Evolutionary conservation across 35 echinoderm and acorn worm genomes (phyloP), one percentile per base, ranked within the genome.

Genomic region (Apostichopus parvimensis): DNA sequence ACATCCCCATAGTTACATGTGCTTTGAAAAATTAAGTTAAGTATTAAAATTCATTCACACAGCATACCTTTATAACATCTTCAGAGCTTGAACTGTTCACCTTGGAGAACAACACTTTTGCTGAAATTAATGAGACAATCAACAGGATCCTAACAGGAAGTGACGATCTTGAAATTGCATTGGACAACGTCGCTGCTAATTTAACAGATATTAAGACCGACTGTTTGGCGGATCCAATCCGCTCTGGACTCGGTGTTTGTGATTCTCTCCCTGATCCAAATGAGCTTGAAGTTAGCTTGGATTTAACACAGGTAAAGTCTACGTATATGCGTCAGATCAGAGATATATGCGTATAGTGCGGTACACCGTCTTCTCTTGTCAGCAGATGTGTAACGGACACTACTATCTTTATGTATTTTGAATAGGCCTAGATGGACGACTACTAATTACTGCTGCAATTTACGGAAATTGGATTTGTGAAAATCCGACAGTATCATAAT

Each of bases 121-220:
- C 3, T 84, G 54, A 84, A 14, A 84, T 84, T 21, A 84, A 84
- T 22, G n/a, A 15, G 20, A 58, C 81, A 0, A 84, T 84, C 14
- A 8, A 56, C 56, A 15, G 81, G 15, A 84, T 84, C 4, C 18
- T 59, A 8, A 58, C 81, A 5, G n/a, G 8, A 14, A 59, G 81
- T 8, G 81, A 59, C n/a, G 23, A 84, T 11, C 54, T 84, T 8
- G 15, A 84, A 58, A 22, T 8, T n/a, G 86, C 62, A 0, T 13
- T 88, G 11, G 86, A 88, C 8, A 8, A 26, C 5, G 60, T 53
- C 1, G 64, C 52, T 17, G 34, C 57, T 23, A 88, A 88, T 73
- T 88, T 88, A 62, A 88, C 86, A 6, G 86, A 71, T 6, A 88
- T 88, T 54, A 88, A 65, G 5, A 20, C 9, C 9, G 64, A 88